phyloP scores from a whole-genome alignment of 2,797 vertebrate species.

The Schizopygopsis malacanthus region DNA sequence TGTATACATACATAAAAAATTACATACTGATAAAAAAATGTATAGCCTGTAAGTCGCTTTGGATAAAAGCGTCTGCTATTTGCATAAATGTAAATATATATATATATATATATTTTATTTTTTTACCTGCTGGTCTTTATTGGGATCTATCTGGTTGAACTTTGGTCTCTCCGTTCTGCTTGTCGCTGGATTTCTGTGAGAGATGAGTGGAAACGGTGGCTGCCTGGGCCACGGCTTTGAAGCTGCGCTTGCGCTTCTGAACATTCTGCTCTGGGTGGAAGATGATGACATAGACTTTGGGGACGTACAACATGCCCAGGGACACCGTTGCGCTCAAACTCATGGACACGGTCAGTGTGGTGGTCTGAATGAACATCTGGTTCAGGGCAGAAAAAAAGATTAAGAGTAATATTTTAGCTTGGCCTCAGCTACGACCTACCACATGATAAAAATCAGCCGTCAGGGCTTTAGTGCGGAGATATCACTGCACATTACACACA shows the following conservation, averaged over 20 bases:
- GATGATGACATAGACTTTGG: constrained; percentile 89
- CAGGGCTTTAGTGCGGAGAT: constrained; percentile 22
- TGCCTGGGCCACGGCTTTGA: constrained; percentile 81
- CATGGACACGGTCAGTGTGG: constrained; percentile 89
- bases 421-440: constrained; percentile 24
- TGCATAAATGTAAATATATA: too few relatives aligned
- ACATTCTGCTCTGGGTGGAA: constrained; percentile 91
- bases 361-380: constrained; percentile 92
- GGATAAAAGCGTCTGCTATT: too few relatives aligned
- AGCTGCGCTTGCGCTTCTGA: constrained; percentile 89
- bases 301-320: constrained; percentile 90
- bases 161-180: constrained; percentile 81
- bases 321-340: constrained; percentile 90
- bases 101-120: background rate
- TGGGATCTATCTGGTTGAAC: constrained; percentile 73
- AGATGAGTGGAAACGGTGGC: constrained; percentile 78
- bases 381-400: constrained; percentile 47
- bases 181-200: constrained; percentile 79
- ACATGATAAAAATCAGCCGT: constrained; percentile 32
- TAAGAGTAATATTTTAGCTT: constrained; percentile 50
- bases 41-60: too few relatives aligned
- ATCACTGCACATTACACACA: constrained; percentile 32
- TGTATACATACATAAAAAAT: too few relatives aligned
- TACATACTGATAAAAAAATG: too few relatives aligned
- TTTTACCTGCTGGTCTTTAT: constrained; percentile 59